phyloP scores from a whole-genome alignment of 2,797 vertebrate genomes.

The Meda fulgida region DNA sequence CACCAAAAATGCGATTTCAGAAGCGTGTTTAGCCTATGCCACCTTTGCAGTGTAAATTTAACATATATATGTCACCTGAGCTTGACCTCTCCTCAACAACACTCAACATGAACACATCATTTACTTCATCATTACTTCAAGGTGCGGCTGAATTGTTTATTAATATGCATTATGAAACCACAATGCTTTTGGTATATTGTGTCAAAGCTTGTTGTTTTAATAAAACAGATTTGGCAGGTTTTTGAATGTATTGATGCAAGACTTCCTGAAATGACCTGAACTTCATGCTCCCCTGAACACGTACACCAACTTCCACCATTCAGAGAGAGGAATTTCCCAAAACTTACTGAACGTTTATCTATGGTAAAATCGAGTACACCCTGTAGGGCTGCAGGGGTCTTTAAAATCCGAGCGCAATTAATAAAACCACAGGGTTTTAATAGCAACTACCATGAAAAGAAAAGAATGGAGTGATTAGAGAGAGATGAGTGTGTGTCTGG shows the following conservation, averaged over 20 bases:
- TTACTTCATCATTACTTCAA: slow-evolving; percentile 9
- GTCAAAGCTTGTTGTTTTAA: slow-evolving; percentile 17
- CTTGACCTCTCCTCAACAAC: slow-evolving; percentile 4
- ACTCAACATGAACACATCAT: not conserved
- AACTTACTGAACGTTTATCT: slow-evolving; percentile 44
- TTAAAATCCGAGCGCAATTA: slow-evolving; percentile 17
- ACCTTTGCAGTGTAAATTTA: not conserved
- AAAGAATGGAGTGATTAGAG: slow-evolving; percentile 34
- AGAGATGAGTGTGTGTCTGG: slow-evolving; percentile 47
- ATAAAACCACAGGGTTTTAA: slow-evolving; percentile 31
- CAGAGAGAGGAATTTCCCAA: slow-evolving; percentile 44
- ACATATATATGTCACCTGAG: not conserved
- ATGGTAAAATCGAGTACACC: slow-evolving; percentile 29
- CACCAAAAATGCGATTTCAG: not conserved
- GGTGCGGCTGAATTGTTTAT: slow-evolving; percentile 27
- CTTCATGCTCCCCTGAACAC: slow-evolving; percentile 36
- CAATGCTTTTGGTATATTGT: slow-evolving; percentile 19
- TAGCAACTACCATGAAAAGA: slow-evolving; percentile 19
- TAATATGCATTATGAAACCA: not conserved
- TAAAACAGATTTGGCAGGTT: slow-evolving; percentile 28
- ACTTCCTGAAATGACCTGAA: slow-evolving; percentile 52
- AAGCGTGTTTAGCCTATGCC: not conserved
- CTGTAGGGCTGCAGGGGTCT: slow-evolving; percentile 10
- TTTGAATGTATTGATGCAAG: slow-evolving; percentile 28
- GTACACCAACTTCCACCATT: slow-evolving; percentile 48